Evolutionary conservation across 1,140 invertebrate genomes (phyloP).

Genomic region (Cyphomyrmex costatus): DNA sequence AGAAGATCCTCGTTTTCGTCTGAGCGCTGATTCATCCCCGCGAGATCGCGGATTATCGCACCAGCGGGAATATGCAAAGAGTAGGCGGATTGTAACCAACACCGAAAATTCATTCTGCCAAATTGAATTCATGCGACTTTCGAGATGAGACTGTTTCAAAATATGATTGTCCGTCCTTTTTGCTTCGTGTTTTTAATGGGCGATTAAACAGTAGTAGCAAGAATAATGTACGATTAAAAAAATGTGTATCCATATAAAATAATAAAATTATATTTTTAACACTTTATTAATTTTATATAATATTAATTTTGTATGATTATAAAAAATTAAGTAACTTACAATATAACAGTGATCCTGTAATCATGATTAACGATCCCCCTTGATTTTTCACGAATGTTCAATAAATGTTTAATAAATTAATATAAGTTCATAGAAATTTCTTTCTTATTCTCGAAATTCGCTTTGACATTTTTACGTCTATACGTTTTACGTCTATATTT

Average conservation of each 20-base stretch:
- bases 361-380: neutral
- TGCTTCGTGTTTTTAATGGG: neutral
- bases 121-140: conserved; percentile 22
- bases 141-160: neutral
- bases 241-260: neutral
- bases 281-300: neutral
- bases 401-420: no score
- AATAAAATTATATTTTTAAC: neutral
- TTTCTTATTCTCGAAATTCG: neutral
- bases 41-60: conserved; percentile 12
- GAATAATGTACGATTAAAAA: neutral
- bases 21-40: conserved; percentile 42
- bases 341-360: neutral
- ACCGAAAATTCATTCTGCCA: conserved; percentile 9
- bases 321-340: neutral
- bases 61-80: conserved; percentile 7
- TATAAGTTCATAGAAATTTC: neutral
- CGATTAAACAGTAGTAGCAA: neutral
- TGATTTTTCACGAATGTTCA: neutral
- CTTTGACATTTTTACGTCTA: neutral
- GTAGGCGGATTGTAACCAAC: conserved; percentile 34
- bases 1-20: conserved; percentile 46
- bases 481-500: neutral
- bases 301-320: neutral
- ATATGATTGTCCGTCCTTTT: neutral